phyloP scores from a whole-genome alignment of 2,888 invertebrate genomes.

The Agrochola macilenta region DNA sequence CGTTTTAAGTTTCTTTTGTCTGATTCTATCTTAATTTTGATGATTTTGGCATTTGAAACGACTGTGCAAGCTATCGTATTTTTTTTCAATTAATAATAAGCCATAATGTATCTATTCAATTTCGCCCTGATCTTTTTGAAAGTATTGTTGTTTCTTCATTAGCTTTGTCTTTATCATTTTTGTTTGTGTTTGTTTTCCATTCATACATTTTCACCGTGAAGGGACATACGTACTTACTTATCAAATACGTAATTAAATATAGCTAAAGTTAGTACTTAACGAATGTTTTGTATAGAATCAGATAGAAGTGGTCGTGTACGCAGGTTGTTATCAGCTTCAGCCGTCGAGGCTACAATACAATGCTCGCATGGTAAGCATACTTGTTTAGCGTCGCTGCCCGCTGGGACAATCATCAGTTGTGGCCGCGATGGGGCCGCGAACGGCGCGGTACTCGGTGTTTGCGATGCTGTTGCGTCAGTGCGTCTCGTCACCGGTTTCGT shows the following conservation, averaged over 20 bases:
- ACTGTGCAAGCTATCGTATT: background rate
- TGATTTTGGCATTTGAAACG: background rate
- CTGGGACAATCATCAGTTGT: constrained; percentile 54
- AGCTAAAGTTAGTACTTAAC: constrained; percentile 42
- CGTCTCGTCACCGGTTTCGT: constrained; percentile 76
- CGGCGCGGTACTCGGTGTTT: constrained; percentile 54
- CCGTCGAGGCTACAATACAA: constrained; percentile 76
- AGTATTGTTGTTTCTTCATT: constrained; percentile 3
- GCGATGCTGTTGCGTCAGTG: constrained; percentile 71
- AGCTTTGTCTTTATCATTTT: background rate
- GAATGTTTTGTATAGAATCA: constrained; percentile 33
- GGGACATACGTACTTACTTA: constrained; percentile 2
- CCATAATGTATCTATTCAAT: background rate
- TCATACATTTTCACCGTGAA: constrained; percentile 27
- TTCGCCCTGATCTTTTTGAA: background rate
- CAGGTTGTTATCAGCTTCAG: constrained; percentile 81
- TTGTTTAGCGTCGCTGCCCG: constrained; percentile 51
- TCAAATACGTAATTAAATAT: constrained; percentile 32
- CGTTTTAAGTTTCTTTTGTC: background rate
- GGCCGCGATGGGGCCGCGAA: constrained; percentile 61
- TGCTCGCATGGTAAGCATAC: constrained; percentile 74
- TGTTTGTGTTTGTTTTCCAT: background rate
- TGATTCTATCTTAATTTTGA: background rate
- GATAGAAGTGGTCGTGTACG: constrained; percentile 66
- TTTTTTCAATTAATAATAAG: background rate